These are phyloP conservation scores for Drosophila santomea DNA, from an alignment of 1,140 invertebrate genomes.

Conservation along the genomic window DNA sequence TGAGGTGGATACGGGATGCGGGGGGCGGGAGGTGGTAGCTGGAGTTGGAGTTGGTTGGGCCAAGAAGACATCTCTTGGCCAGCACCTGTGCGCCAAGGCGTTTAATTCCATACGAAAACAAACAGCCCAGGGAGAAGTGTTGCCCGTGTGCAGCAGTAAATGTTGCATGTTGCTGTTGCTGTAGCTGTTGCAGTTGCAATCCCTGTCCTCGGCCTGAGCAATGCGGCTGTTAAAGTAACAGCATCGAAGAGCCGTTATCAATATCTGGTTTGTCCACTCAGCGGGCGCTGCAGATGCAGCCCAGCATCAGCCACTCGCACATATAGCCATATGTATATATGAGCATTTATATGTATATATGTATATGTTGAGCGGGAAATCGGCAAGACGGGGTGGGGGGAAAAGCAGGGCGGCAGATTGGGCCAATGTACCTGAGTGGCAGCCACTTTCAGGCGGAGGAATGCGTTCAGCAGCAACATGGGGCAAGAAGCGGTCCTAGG, in stretches of 20 bases:
- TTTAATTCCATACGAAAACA: constrained; percentile 79
- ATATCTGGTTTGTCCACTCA: constrained; percentile 84
- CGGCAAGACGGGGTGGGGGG: not conserved
- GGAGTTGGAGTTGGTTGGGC: constrained; percentile 17
- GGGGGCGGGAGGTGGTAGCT: not conserved
- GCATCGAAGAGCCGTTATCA: constrained; percentile 84
- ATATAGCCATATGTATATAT: constrained; percentile 12
- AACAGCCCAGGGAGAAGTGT: constrained; percentile 71
- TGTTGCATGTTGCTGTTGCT: constrained; percentile 61
- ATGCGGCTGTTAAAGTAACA: constrained; percentile 77
- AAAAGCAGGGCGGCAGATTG: constrained; percentile 72
- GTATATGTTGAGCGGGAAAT: constrained; percentile 28
- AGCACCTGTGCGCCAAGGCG: constrained; percentile 73
- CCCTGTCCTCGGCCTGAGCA: constrained; percentile 56
- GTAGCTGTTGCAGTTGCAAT: constrained; percentile 44
- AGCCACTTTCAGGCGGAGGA: constrained; percentile 78
- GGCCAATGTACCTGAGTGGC: constrained; percentile 82
- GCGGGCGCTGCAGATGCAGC: constrained; percentile 54
- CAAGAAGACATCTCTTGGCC: constrained; percentile 57
- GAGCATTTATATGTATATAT: constrained; percentile 5
- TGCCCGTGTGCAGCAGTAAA: constrained; percentile 60
- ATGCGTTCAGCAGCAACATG: constrained; percentile 65
- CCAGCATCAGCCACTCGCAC: constrained; percentile 48
- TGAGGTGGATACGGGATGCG: not conserved
- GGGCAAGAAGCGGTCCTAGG: constrained; percentile 60